Percentiles rank a stretch among this genome's conserved stretches.
phyloP scores from a whole-genome alignment of 2,888 invertebrate genomes.

The Hesperia comma region DNA sequence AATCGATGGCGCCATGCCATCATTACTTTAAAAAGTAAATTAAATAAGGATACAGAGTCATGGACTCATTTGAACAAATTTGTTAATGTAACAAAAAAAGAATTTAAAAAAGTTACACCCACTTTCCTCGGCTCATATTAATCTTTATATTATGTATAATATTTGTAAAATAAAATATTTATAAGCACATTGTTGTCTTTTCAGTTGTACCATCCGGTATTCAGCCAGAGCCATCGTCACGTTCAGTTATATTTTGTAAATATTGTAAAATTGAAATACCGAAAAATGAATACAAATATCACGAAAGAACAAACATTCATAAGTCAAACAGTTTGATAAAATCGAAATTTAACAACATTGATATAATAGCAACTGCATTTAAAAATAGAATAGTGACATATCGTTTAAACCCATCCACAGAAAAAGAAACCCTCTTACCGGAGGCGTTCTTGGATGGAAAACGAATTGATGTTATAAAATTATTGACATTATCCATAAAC shows the following conservation, averaged over 20 bases:
- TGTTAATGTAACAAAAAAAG: no score
- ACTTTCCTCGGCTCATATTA: no score
- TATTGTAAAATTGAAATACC: no score
- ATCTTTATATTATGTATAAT: no score
- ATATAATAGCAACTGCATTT: conserved; percentile 39
- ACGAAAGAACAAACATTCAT: conserved; percentile 1
- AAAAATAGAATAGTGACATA: conserved; percentile 40
- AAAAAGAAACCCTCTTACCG: conserved; percentile 11
- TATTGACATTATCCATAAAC: conserved; percentile 26
- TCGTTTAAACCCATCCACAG: conserved; percentile 37
- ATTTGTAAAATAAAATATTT: no score
- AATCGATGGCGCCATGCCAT: no score
- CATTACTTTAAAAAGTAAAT: no score
- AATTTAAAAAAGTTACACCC: no score
- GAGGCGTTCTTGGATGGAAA: conserved; percentile 31
- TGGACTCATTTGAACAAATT: no score
- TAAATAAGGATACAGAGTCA: no score
- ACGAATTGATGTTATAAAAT: conserved; percentile 17
- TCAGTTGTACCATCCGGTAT: neutral
- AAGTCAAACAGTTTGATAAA: conserved; percentile 2
- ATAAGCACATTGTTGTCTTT: neutral
- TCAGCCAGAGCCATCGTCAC: conserved; percentile 2
- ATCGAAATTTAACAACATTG: conserved; percentile 33
- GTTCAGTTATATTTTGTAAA: neutral
- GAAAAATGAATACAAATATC: neutral